Evolutionary conservation across 2,113 vertebrate species (phyloP), one percentile per base, ranked within the genome.

Genomic region (Notarius quadriscutis): DNA sequence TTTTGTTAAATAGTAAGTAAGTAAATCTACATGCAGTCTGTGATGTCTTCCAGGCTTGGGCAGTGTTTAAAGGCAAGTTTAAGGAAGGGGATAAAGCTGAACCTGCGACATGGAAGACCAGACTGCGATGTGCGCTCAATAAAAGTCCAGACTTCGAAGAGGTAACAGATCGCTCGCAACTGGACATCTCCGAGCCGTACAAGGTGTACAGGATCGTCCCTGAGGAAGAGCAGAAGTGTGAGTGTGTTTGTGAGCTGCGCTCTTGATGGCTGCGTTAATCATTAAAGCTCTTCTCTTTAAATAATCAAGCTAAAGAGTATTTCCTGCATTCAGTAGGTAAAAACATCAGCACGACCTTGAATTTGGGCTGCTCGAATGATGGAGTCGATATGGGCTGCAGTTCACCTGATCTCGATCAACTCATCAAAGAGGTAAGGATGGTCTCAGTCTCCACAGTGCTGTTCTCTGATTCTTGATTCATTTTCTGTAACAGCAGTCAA

Each of bases 101-200:
- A 65, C 98, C 98, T 0, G 98, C 98, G 55, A 99, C 98, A 0
- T 99, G 98, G 98, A 99, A 99, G 95, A 99, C 98, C 0, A 95
- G 98, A 81, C 95, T 99, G 5, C 97, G 98, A 83, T 99, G 98
- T 0, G 98, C 98, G 0, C 91, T 99, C 11, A 99, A 99, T 92
- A 99, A 99, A 94, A 99, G 98, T 91, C 98, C 98, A 0, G 98
- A 99, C 91, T 99, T 99, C 62, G 98, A 99, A 94, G 98, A 99
- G 94, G 98, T 97, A 90, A 97, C 97, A 0, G 98, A 99, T 9
- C 95, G 98, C 87, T 99, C 98, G 50, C 98, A 99, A 92, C 93
- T 99, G 89, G 98, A 99, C 95, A 99, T 99, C 86, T 99, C 98
- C 0, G 98, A 99, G 89, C 98, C 98, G 0, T 99, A 99, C 91